Conservation (phyloP, 2,113 vertebrate genomes). For the Fregetta grallaria region DNA sequence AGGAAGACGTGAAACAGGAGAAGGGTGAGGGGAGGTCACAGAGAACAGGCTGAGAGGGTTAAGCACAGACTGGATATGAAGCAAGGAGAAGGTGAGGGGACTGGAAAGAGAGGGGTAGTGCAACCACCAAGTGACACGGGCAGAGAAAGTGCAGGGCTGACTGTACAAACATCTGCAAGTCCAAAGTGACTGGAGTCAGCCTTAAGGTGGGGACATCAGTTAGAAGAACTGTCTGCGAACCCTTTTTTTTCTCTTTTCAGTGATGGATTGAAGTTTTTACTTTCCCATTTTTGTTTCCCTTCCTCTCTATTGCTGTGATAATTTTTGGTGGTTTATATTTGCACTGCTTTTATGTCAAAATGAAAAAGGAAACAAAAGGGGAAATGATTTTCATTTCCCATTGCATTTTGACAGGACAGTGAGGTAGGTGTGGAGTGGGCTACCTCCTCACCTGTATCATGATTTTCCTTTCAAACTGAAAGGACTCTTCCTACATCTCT, state of each 20-base stretch:
- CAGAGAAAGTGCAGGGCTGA: background rate
- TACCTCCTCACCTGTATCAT: background rate
- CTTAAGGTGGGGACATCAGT: background rate
- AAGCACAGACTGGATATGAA: background rate
- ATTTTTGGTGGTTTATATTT: background rate
- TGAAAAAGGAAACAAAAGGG: background rate
- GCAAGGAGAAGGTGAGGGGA: background rate
- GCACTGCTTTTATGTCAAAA: background rate
- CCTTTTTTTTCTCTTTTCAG: accelerated
- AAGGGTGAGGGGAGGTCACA: background rate
- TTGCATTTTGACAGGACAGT: background rate
- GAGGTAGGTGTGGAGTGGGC: background rate
- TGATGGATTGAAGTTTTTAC: background rate
- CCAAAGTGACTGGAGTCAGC: background rate
- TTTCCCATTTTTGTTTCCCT: background rate
- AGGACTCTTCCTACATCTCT: background rate
- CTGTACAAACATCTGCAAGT: background rate
- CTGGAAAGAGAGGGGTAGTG: background rate
- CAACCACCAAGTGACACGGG: accelerated
- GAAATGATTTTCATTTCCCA: background rate
- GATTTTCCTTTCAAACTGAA: background rate
- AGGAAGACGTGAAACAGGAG: background rate
- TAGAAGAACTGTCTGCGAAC: background rate
- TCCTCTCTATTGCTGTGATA: background rate
- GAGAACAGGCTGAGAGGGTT: background rate